Base-by-base conservation (phyloP, 2,888 invertebrate genomes). In the Crematogaster levior region DNA sequence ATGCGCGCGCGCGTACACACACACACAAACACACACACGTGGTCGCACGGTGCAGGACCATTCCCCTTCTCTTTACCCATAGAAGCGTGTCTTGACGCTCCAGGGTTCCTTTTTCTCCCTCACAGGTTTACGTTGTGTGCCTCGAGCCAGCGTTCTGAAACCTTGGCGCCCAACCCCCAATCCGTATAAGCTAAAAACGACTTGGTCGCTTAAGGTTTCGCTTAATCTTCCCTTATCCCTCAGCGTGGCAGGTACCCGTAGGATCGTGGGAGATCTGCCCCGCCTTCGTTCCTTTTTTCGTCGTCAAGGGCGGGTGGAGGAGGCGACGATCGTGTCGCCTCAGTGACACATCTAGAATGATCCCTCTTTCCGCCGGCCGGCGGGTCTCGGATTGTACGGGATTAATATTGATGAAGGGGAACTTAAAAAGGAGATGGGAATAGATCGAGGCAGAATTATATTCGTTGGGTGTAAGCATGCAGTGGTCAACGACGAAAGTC, bases 161-260 rank as follows among this genome's bases (percentile, higher is more conserved):
- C 83, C 88, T 80, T 74, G 68, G 65, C 72, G 77, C 68, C 74
- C 77, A 73, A 53, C 56, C 75, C n/a, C 72, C 72, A 56, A 43
- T 56, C 70, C 84, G 81, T 84, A 83, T 84, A 88, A 87, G 85
- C 89, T 88, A 91, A 91, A 89, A 90, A 88, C 85, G 90, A 87
- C 85, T 85, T 56, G 81, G 86, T 84, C 90, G 89, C 86, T 90
- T 90, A 91, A 90, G 89, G 89, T 90, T 91, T 90, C 90, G 90
- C 90, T 90, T 90, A 90, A 90, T 91, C 90, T 90, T 88, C 85
- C 88, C 89, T 90, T 90, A 90, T 90, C 85, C 85, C 83, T 77
- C 81, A 79, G 48, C 82, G 83, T 85, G 87, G 75, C 89, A 88
- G 90, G 85, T 89, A 85, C 84, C 85, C 86, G 81, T 84, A 83